Evolutionary conservation across 2,888 invertebrate species (phyloP).

Genomic region (Trachelus troglodyta): DNA sequence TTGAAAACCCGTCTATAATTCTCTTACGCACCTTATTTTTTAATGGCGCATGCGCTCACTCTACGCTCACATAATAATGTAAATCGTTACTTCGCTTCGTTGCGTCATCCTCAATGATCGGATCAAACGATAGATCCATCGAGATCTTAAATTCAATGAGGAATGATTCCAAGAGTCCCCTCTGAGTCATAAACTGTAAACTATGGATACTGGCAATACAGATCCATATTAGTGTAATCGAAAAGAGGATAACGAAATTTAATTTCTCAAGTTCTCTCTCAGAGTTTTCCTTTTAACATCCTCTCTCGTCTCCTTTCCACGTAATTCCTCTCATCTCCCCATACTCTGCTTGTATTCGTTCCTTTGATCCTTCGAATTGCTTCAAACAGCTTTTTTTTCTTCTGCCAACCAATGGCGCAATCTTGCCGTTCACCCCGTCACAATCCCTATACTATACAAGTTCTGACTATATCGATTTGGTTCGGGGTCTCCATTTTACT

Average conservation of each 20-base stretch:
- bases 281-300: neutral
- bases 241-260: neutral
- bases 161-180: neutral
- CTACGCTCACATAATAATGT: neutral
- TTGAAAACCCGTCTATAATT: neutral
- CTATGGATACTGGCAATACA: neutral
- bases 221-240: neutral
- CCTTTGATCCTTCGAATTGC: neutral
- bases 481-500: constrained; percentile 20
- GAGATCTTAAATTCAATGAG: neutral
- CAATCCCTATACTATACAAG: neutral
- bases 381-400: neutral
- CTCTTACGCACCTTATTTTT: neutral
- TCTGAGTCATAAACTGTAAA: neutral
- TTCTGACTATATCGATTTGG: constrained; percentile 34
- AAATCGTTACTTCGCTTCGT: neutral
- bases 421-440: neutral
- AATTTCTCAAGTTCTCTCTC: neutral
- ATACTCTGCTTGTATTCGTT: neutral
- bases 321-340: neutral
- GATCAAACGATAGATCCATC: neutral
- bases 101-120: neutral
- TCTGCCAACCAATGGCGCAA: neutral
- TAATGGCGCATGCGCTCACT: neutral
- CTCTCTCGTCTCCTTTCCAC: neutral